Evolutionary conservation across 2,797 vertebrate genomes (phyloP), one percentile per base, ranked within the genome.

Genomic region (Sebastes hopkinsi): DNA sequence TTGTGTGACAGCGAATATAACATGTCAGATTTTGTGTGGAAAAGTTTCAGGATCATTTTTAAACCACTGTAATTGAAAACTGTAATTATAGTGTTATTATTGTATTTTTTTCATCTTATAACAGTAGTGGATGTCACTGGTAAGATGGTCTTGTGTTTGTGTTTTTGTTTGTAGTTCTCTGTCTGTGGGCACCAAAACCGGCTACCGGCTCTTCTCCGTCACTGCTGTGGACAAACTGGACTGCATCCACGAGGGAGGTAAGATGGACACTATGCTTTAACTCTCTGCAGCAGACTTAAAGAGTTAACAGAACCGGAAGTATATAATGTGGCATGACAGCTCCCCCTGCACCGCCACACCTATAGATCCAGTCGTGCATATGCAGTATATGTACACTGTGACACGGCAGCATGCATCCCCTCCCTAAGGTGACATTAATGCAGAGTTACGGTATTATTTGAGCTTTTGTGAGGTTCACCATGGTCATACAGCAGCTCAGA

Each of bases 191-290:
- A 98, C 96, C 73, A 97, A 96, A 88, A 93, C 95, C 1, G 97
- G 97, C 54, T 99, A 99, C 91, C 95, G 93, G 84, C 97, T 99
- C 85, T 98, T 98, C 92, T 98, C 98, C 36, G 92, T 98, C 92
- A 97, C 97, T 89, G 96, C 97, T 52, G 97, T 97, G 92, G 97
- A 99, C 68, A 97, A 97, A 22, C 94, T 99, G 89, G 97, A 98
- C 91, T 96, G 97, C 85, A 97, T 98, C 93, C 97, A 98, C 0
- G 96, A 97, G 89, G 97, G 97, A 96, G 96, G 97, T 98, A 95
- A 95, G 96, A 95, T 5, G 11, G 20, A 56, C 67, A 13, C 30
- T 64, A 7, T 30, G 30, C 66, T 58, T 50, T 3, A 27, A 30
- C 11, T 29, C 29, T 65, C 22, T 54, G 52, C 11, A 12, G 30